Base-by-base conservation (phyloP, 2,888 invertebrate genomes). In the Apantesis nais region DNA sequence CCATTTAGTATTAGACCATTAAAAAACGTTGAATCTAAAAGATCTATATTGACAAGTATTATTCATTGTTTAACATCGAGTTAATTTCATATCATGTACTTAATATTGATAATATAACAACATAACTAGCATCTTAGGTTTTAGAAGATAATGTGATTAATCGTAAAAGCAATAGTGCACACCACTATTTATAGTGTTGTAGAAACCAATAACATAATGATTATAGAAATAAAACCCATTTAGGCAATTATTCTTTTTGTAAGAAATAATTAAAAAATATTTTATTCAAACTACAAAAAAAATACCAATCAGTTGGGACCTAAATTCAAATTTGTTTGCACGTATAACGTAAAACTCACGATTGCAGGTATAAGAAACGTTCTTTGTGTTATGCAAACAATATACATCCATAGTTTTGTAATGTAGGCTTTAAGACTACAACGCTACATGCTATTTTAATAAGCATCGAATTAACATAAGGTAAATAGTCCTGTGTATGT, bases 41-140 rank as follows among this genome's bases (percentile, higher is more conserved):
- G 79, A 81, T 75, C 74, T 70, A 62, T 82, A 78, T 83, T 83
- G 79, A 78, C 80, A 75, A n/a, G 74, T 73, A 62, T n/a, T 70
- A 74, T 71, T 73, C 37, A 62, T 48, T 67, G 73, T 74, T 81
- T 78, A 48, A 72, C 78, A 78, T 70, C 62, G 75, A 39, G 68
- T 71, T 66, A 64, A 68, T 65, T 67, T 62, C 62, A 55, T 63
- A 29, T 58, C n/a, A 29, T 7, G 2, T 52, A 52, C 11, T n/a
- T 22, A n/a, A n/a, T n/a, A n/a, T 11, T n/a, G n/a, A 52, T n/a
- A 8, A 52, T 52, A n/a, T n/a, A 52, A 22, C 9, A 25, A 55
- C 25, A 4, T 55, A 25, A 55, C n/a, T 12, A 22, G n/a, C n/a
- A 34, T 48, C 22, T 22, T 48, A 48, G 22, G 19, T 48, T 2